Conservation (phyloP, 2,888 invertebrate genomes). For the Epinotia demarniana region DNA sequence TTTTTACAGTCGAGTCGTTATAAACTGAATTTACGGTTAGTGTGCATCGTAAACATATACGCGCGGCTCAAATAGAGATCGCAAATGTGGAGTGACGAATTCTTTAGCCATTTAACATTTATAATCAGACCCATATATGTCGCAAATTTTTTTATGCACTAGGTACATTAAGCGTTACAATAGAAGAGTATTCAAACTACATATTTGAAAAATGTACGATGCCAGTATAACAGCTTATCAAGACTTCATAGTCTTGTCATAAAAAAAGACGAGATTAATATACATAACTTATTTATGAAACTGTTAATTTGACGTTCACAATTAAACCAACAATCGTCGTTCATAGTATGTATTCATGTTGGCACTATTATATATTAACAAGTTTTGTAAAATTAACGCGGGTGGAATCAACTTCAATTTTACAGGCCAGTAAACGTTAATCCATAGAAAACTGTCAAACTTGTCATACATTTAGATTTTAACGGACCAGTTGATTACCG, state of each 20-base stretch:
- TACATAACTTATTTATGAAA: background rate
- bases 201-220: background rate
- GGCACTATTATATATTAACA: background rate
- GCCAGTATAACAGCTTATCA: background rate
- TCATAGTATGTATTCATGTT: too few species aligned
- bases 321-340: too few species aligned
- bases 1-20: constrained; percentile 42
- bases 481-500: too few species aligned
- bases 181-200: too few species aligned
- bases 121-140: background rate
- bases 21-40: constrained; percentile 73
- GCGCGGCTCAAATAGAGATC: constrained; percentile 71
- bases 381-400: background rate
- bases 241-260: background rate
- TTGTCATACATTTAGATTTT: too few species aligned
- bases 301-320: background rate
- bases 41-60: constrained; percentile 69
- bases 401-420: too few species aligned
- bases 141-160: background rate
- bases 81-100: constrained; percentile 48
- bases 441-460: too few species aligned
- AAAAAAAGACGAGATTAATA: background rate
- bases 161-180: too few species aligned
- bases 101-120: background rate
- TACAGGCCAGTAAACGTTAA: too few species aligned